Evolutionary conservation across 2,797 vertebrate genomes (phyloP).

Genomic region (Phoebastria nigripes): DNA sequence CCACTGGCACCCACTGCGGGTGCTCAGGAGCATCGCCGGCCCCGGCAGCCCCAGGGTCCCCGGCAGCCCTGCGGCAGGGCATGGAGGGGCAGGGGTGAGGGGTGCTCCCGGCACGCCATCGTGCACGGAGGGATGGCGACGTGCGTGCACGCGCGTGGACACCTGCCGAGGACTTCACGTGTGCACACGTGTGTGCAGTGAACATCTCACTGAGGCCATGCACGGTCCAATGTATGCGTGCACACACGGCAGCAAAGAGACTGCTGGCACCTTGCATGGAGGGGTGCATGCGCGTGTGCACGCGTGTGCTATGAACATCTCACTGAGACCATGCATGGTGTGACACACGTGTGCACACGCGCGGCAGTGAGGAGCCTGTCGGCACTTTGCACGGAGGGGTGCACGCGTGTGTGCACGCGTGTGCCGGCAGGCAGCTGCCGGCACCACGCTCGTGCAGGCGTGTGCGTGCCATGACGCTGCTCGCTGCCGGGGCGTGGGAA

Average conservation of each 20-base stretch:
- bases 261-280: not conserved
- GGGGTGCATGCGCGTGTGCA: rapidly evolving
- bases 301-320: too few relatives aligned
- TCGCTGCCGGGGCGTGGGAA: not conserved
- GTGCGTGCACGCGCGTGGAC: too few relatives aligned
- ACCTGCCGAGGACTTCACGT: not conserved
- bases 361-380: not conserved
- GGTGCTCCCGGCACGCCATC: not conserved
- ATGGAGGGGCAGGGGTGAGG: not conserved
- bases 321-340: too few relatives aligned
- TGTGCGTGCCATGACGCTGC: not conserved
- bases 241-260: too few relatives aligned
- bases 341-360: rapidly evolving
- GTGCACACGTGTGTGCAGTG: not conserved
- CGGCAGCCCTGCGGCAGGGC: not conserved
- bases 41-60: too few relatives aligned
- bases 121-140: too few relatives aligned
- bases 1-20: not conserved
- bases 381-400: not conserved
- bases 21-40: not conserved
- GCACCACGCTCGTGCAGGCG: not conserved
- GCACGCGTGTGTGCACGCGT: not conserved
- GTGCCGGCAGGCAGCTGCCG: not conserved
- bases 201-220: not conserved
- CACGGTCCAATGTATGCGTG: too few relatives aligned